A percentile compares a stretch with the other conserved stretches of the same genome.
phyloP scores from a whole-genome alignment of 2,888 invertebrate species.

The Hirtodrosophila trivittata region DNA sequence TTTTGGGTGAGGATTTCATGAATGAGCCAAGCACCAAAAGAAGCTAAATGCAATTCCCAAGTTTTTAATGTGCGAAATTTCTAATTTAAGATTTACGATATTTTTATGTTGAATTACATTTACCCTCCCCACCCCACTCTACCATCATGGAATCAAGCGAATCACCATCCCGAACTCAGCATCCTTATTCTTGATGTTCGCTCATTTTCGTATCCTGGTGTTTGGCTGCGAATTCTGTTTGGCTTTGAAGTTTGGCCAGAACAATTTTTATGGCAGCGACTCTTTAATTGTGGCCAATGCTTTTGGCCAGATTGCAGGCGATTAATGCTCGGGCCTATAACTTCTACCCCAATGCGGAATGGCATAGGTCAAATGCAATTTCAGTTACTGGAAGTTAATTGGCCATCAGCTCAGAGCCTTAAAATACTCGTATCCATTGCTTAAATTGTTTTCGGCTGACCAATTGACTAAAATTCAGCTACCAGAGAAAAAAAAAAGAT shows the following conservation, averaged over 20 bases:
- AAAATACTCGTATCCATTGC: slow-evolving; percentile 57
- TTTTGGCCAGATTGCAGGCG: slow-evolving; percentile 38
- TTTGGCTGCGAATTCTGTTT: slow-evolving; percentile 65
- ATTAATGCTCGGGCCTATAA: slow-evolving; percentile 31
- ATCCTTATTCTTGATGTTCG: slow-evolving; percentile 54
- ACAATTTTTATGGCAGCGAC: slow-evolving; percentile 35
- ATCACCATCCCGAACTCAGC: neutral
- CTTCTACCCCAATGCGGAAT: neutral
- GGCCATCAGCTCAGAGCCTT: slow-evolving; percentile 36
- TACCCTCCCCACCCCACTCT: slow-evolving; percentile 14
- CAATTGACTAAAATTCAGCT: slow-evolving; percentile 63
- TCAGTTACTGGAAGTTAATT: slow-evolving; percentile 74
- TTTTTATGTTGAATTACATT: slow-evolving; percentile 78
- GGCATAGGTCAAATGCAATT: slow-evolving; percentile 63
- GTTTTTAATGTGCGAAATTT: slow-evolving; percentile 80
- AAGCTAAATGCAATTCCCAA: slow-evolving; percentile 77
- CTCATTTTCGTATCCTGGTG: slow-evolving; percentile 70
- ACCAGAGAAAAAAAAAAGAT: slow-evolving; percentile 14
- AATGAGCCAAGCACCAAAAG: slow-evolving; percentile 38
- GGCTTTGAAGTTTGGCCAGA: slow-evolving; percentile 41
- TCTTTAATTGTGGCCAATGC: slow-evolving; percentile 48
- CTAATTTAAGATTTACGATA: slow-evolving; percentile 80
- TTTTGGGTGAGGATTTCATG: slow-evolving; percentile 32
- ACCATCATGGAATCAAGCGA: neutral
- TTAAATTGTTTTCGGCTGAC: slow-evolving; percentile 71